A percentile compares a stretch with the other conserved stretches of the same genome.
These are phyloP conservation scores for Calyptomena viridis DNA, from an alignment of 2,113 vertebrate species.

Conservation along the genomic window DNA sequence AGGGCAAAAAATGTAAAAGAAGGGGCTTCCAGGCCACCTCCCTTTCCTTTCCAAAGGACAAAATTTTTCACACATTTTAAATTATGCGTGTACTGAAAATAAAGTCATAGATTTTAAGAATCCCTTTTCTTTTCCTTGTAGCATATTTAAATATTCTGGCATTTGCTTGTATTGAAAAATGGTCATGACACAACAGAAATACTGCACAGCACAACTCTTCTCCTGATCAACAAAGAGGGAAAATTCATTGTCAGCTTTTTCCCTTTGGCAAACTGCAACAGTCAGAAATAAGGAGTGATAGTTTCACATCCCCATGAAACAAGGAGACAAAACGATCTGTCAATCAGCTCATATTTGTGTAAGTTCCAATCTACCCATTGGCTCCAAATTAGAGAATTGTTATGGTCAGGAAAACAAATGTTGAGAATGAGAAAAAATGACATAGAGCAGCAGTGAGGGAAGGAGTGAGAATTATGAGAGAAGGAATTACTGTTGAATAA, in stretches of 20 bases:
- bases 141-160: neutral
- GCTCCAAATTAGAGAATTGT: neutral
- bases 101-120: neutral
- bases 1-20: slow-evolving; percentile 16
- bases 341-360: neutral
- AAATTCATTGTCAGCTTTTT: slow-evolving; percentile 3
- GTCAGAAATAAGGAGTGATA: neutral
- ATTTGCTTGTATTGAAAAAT: neutral
- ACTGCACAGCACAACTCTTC: neutral
- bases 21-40: slow-evolving; percentile 10
- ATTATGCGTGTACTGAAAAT: neutral
- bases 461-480: neutral
- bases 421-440: neutral
- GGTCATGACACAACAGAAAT: neutral
- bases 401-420: neutral
- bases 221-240: neutral
- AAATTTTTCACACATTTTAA: slow-evolving; percentile 38
- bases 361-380: neutral
- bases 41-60: slow-evolving; percentile 12
- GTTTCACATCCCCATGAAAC: neutral
- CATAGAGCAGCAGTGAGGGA: neutral
- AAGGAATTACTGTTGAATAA: neutral
- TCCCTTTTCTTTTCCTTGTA: neutral
- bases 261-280: neutral
- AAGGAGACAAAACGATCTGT: neutral